Conservation (phyloP, 2,888 invertebrate genomes). For the Acronicta aceris region DNA sequence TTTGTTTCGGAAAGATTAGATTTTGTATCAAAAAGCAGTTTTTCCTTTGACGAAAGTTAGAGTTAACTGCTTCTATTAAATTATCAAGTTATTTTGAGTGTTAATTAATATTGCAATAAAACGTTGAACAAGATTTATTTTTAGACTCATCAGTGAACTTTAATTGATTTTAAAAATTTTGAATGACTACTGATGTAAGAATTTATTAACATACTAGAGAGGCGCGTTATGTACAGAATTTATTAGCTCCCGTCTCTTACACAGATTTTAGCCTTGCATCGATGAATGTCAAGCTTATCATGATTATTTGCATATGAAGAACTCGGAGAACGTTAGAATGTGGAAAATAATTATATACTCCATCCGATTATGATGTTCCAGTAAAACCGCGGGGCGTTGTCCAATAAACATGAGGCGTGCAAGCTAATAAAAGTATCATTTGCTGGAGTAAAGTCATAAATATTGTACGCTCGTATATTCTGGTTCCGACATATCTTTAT, state of each 20-base stretch:
- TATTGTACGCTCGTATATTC: slow-evolving; percentile 29
- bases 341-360: slow-evolving; percentile 20
- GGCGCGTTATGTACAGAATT: slow-evolving; percentile 57
- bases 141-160: slow-evolving; percentile 25
- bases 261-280: slow-evolving; percentile 71
- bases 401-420: slow-evolving; percentile 32
- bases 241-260: slow-evolving; percentile 67
- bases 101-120: slow-evolving; percentile 23
- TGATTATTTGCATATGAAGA: slow-evolving; percentile 59
- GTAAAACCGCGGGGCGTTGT: slow-evolving; percentile 33
- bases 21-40: background rate
- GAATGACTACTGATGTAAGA: slow-evolving; percentile 51
- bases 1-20: slow-evolving; percentile 10
- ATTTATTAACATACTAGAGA: slow-evolving; percentile 63
- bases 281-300: slow-evolving; percentile 68
- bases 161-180: slow-evolving; percentile 60
- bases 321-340: slow-evolving; percentile 38
- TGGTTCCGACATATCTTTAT: slow-evolving; percentile 32
- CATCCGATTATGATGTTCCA: slow-evolving; percentile 46
- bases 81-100: slow-evolving; percentile 12
- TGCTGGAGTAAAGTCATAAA: slow-evolving; percentile 44
- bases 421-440: slow-evolving; percentile 53
- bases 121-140: slow-evolving; percentile 30
- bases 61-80: no score
- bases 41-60: background rate